phyloP scores from a whole-genome alignment of 2,113 vertebrate genomes.

The Scortum barcoo region DNA sequence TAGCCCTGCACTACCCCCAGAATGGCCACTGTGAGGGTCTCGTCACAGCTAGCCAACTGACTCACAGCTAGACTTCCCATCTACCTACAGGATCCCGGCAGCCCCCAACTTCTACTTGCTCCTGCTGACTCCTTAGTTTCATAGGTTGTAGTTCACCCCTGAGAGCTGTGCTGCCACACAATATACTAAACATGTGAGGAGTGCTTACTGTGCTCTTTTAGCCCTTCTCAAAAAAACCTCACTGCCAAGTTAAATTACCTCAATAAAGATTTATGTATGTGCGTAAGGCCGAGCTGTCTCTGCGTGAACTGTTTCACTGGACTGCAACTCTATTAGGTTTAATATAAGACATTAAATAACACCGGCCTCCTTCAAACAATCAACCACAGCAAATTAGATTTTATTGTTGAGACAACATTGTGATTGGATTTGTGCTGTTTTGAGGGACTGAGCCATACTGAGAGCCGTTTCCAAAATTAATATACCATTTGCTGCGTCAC shows the following conservation, averaged over 20 bases:
- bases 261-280: conserved; percentile 74
- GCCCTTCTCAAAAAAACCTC: conserved; percentile 51
- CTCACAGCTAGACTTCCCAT: conserved; percentile 78
- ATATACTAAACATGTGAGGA: conserved; percentile 71
- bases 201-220: conserved; percentile 78
- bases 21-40: conserved; percentile 79
- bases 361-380: conserved; percentile 40
- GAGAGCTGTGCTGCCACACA: conserved; percentile 78
- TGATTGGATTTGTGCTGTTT: conserved; percentile 51
- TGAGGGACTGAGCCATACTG: conserved; percentile 22
- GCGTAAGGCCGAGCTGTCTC: conserved; percentile 47
- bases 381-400: conserved; percentile 55
- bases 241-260: conserved; percentile 71
- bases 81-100: conserved; percentile 69
- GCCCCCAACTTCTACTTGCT: conserved; percentile 63
- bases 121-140: conserved; percentile 82
- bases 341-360: conserved; percentile 60
- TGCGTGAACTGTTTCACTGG: conserved; percentile 42
- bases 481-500: conserved; percentile 17
- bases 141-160: conserved; percentile 78
- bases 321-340: conserved; percentile 55
- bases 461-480: conserved; percentile 36
- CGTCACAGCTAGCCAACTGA: conserved; percentile 76
- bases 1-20: conserved; percentile 50
- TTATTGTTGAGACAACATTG: conserved; percentile 45